Evolutionary conservation across 1,140 invertebrate genomes (phyloP), one percentile per base, ranked within the genome.

Genomic region (Dolichoris vasculosae): DNA sequence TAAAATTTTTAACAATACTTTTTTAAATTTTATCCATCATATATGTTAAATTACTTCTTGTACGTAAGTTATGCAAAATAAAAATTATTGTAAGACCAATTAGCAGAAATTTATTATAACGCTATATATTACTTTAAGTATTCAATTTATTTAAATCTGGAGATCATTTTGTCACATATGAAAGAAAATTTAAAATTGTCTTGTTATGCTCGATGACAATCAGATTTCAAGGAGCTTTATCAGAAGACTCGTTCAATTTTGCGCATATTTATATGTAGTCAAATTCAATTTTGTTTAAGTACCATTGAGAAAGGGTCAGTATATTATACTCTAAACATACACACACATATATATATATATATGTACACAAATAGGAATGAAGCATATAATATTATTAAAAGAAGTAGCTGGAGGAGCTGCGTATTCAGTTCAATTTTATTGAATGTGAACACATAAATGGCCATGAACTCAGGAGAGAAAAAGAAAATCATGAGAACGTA

Each of bases 401-500:
- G n/a, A 76, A 23, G 15, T 40, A 13, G 30, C 3, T 23, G 13
- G 30, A 69, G 38, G 71, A 48, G 20, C n/a, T 48, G 9, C 23
- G 38, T 88, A 90, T 91, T 89, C 89, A 89, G 89, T 89, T 89
- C 87, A 87, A 91, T 90, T 59, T 75, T 87, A 81, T 88, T 89
- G 90, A 89, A 88, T 88, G 88, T 89, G 88, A 88, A 38, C n/a
- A 17, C 46, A 76, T 20, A 51, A 26, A 11, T 11, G n/a, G 6
- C 3, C 26, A 7, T 1, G 23, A 30, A 59, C 38, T 30, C 9
- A 86, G 86, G 43, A 64, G 82, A 46, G 13, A 32, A 67, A 30
- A 32, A 67, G 2, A 30, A 35, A 67, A 15, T 23, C 59, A 8
- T 8, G 84, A 79, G 86, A 88, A 85, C 87, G 84, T 84, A 76